Evolutionary conservation across 2,113 vertebrate species (phyloP).

Genomic region (Octodon degus): DNA sequence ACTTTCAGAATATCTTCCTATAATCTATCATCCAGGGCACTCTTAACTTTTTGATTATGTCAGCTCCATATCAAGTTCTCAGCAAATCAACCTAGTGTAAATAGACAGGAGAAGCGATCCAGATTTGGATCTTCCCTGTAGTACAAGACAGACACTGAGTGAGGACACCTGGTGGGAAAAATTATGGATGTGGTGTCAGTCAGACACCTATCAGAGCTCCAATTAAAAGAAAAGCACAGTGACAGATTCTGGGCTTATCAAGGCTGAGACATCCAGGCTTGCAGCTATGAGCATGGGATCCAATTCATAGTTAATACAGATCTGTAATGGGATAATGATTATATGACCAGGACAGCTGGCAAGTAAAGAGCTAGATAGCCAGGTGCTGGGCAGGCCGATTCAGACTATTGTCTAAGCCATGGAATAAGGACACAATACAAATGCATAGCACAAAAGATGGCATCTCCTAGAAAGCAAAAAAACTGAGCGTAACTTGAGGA

Average conservation of each 20-base stretch:
- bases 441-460: background rate
- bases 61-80: background rate
- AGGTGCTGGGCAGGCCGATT: background rate
- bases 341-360: background rate
- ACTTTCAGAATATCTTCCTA: background rate
- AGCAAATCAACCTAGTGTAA: background rate
- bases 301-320: conserved; percentile 32
- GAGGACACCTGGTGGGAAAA: background rate
- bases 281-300: conserved; percentile 31
- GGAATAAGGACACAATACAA: background rate
- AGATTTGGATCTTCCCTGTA: background rate
- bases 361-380: background rate
- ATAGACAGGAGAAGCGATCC: background rate
- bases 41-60: background rate
- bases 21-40: background rate
- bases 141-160: background rate
- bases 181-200: background rate
- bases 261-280: conserved; percentile 20
- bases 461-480: background rate
- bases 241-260: conserved; percentile 52
- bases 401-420: conserved; percentile 12
- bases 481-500: background rate
- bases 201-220: background rate
- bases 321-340: conserved; percentile 23
- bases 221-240: background rate